phyloP scores from a whole-genome alignment of 2,888 invertebrate genomes.

The Scaptomyza flava region DNA sequence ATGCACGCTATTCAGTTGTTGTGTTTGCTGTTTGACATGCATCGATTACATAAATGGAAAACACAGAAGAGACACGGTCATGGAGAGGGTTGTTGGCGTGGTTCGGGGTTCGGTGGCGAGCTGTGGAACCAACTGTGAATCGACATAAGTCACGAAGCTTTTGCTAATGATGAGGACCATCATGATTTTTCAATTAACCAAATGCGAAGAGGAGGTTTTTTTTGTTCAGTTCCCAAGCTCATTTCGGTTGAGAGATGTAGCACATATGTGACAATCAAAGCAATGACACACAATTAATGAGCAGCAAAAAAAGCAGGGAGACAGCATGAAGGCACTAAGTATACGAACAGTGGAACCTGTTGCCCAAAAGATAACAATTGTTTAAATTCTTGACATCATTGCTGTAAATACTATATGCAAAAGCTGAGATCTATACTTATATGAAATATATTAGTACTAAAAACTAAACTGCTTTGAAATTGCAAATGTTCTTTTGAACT shows the following conservation, averaged over 20 bases:
- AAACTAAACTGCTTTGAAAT: too few relatives aligned
- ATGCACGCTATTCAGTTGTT: slow-evolving; percentile 49
- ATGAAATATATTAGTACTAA: too few relatives aligned
- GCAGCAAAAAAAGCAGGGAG: neutral
- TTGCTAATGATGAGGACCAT: slow-evolving; percentile 75
- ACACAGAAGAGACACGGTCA: neutral
- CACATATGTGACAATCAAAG: slow-evolving; percentile 39
- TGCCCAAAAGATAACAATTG: neutral
- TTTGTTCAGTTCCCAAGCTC: slow-evolving; percentile 22
- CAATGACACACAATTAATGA: slow-evolving; percentile 24
- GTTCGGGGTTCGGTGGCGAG: too few relatives aligned
- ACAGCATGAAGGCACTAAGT: neutral
- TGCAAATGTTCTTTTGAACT: too few relatives aligned
- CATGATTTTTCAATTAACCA: slow-evolving; percentile 77
- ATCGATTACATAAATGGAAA: slow-evolving; percentile 74
- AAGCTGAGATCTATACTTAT: too few relatives aligned
- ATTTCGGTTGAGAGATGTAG: slow-evolving; percentile 14
- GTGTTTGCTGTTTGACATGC: slow-evolving; percentile 74
- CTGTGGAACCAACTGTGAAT: slow-evolving; percentile 29
- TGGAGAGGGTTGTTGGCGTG: neutral
- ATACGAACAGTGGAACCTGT: neutral
- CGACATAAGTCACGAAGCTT: slow-evolving; percentile 74
- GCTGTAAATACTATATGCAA: too few relatives aligned
- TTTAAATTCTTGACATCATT: too few relatives aligned
- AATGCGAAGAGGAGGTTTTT: slow-evolving; percentile 50